These are phyloP conservation scores for Aptenodytes forsteri DNA, from an alignment of 2,113 vertebrate species.

Conservation along the genomic window DNA sequence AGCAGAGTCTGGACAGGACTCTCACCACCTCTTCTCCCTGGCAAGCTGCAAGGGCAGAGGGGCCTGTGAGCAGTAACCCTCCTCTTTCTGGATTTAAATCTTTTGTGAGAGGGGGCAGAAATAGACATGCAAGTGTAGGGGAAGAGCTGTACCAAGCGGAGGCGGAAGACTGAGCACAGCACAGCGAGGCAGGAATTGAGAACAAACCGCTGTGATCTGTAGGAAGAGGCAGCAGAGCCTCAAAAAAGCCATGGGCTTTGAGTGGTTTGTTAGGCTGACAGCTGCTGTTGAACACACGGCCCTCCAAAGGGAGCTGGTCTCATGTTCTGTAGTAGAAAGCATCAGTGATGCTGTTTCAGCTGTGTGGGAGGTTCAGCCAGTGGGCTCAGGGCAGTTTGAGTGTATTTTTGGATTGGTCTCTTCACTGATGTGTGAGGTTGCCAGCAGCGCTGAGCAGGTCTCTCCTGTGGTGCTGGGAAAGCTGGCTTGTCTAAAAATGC, in stretches of 20 bases:
- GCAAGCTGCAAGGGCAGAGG: neutral
- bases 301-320: neutral
- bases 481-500: neutral
- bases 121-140: rapidly evolving
- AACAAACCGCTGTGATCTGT: neutral
- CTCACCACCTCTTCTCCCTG: neutral
- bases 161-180: neutral
- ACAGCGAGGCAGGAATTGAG: neutral
- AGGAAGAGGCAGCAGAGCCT: neutral
- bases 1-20: neutral
- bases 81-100: neutral
- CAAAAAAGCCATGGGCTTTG: neutral
- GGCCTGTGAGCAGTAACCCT: neutral
- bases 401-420: neutral
- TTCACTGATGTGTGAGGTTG: neutral
- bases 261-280: neutral
- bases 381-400: neutral
- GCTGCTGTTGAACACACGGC: neutral
- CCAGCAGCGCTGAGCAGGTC: neutral
- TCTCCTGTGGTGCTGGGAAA: neutral
- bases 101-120: neutral
- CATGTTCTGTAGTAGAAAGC: rapidly evolving
- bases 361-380: neutral
- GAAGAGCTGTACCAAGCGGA: neutral
- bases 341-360: neutral